These are phyloP conservation scores for Papilio helenus DNA, from an alignment of 1,140 invertebrate species.

Conservation along the genomic window DNA sequence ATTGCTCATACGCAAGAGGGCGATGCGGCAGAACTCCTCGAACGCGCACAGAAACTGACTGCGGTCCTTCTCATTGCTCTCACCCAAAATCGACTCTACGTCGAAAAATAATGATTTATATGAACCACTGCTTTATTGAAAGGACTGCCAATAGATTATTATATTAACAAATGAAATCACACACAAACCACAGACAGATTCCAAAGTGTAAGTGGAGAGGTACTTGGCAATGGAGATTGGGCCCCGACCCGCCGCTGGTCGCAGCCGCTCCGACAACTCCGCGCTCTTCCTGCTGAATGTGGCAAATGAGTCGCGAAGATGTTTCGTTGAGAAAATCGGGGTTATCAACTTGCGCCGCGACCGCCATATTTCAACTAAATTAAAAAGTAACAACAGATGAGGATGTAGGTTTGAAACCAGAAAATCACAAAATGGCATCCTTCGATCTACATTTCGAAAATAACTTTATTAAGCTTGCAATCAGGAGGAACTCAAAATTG, in stretches of 20 bases:
- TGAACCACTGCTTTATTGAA: not conserved
- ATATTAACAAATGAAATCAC: too few relatives aligned
- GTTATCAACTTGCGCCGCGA: conserved; percentile 47
- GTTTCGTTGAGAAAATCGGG: conserved; percentile 41
- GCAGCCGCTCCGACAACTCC: conserved; percentile 36
- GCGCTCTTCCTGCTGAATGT: conserved; percentile 42
- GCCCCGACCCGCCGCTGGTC: conserved; percentile 19
- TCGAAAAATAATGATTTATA: not conserved
- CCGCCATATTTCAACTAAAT: conserved; percentile 42
- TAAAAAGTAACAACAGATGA: not conserved
- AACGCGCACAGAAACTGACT: not conserved
- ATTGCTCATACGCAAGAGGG: conserved; percentile 24
- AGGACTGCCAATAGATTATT: not conserved
- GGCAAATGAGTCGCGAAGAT: conserved; percentile 40
- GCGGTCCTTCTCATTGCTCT: not conserved
- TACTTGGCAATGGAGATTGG: conserved; percentile 44
- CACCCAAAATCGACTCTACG: conserved; percentile 39
- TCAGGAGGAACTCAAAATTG: too few relatives aligned
- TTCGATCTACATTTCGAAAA: not conserved
- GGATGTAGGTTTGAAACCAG: not conserved
- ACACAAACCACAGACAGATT: conserved; percentile 45
- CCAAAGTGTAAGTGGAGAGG: conserved; percentile 44
- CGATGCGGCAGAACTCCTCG: conserved; percentile 1
- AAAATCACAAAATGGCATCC: not conserved
- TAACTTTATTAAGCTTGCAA: too few relatives aligned